Evolutionary conservation across 2,888 invertebrate species (phyloP), one percentile per base, ranked within the genome.

Genomic region (Meghimatium bilineatum): DNA sequence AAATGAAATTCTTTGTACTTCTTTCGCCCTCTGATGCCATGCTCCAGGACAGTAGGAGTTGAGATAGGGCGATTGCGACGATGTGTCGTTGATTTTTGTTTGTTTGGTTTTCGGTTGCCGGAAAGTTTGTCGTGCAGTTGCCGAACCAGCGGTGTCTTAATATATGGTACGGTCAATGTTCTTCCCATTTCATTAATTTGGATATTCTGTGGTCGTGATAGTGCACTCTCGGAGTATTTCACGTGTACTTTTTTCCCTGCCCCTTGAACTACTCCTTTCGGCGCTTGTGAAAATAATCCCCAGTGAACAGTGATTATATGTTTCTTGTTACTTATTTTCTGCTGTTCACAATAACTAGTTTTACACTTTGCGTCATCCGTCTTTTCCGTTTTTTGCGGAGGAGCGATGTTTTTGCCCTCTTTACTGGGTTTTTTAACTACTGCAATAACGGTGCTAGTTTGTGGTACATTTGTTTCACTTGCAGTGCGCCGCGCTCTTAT

Each of bases 1-100:
- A 76, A 36, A 23, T 67, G 36, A 71, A 84, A 84, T 38, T 66
- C 56, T 29, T 84, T 84, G 66, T 80, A 80, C 60, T 84, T 84
- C 29, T 80, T 84, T 1, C 49, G 67, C 6, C 76, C 75, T 60
- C 84, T 80, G 20, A 84, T 69, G 0, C 84, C 80, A n/a, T 23
- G 17, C 20, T 83, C 83, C 17, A 83, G 38, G 12, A 77, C 36
- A n/a, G 36, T 77, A 26, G 60, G 77, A 38, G 34, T 0, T 0
- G 36, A 14, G 36, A 1, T 29, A 12, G n/a, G 10, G 66, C 29
- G 1, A 8, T n/a, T 72, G 23, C 32, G 34, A 26, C 0, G 29
- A 32, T n/a, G 17, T n/a, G 1, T 8, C 10, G 49, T 49, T 72
- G 29, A 49, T 14, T 44, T 72, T n/a, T 14, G 20, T 72, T 72